Evolutionary conservation across 2,888 invertebrate genomes (phyloP).

Genomic region (Hesperia comma): DNA sequence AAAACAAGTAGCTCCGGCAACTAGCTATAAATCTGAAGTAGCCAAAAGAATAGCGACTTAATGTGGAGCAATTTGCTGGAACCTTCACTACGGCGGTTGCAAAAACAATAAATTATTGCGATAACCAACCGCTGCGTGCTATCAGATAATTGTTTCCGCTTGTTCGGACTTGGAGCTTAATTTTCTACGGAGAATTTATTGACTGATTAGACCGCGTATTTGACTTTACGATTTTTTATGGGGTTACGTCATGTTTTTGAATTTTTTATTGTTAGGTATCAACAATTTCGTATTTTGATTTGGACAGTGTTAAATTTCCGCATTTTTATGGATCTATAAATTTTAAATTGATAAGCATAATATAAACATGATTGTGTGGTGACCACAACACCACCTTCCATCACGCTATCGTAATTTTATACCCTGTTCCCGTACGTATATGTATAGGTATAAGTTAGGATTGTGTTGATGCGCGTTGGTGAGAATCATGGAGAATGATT

Average conservation of each 20-base stretch:
- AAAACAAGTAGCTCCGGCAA: slow-evolving; percentile 6
- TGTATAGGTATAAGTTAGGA: no score
- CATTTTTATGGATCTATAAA: no score
- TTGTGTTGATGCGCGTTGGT: no score
- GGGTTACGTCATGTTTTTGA: neutral
- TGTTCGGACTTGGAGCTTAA: slow-evolving; percentile 17
- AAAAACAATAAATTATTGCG: slow-evolving; percentile 53
- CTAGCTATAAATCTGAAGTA: slow-evolving; percentile 42
- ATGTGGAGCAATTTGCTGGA: slow-evolving; percentile 44
- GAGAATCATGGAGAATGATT: no score
- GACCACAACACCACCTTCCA: no score
- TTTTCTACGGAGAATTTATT: slow-evolving; percentile 13
- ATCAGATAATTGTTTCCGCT: slow-evolving; percentile 58
- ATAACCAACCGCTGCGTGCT: slow-evolving; percentile 51
- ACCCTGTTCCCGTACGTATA: no score
- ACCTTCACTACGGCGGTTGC: slow-evolving; percentile 36
- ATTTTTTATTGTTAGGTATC: neutral
- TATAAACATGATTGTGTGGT: no score
- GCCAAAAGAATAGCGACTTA: slow-evolving; percentile 45
- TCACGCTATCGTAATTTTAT: no score
- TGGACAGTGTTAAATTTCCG: no score
- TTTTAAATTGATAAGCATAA: no score
- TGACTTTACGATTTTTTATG: neutral
- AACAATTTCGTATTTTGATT: neutral
- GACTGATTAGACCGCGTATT: slow-evolving; percentile 2